Evolutionary conservation across 2,113 vertebrate genomes (phyloP), one percentile per base, ranked within the genome.

Genomic region (Tachuris rubrigastra): DNA sequence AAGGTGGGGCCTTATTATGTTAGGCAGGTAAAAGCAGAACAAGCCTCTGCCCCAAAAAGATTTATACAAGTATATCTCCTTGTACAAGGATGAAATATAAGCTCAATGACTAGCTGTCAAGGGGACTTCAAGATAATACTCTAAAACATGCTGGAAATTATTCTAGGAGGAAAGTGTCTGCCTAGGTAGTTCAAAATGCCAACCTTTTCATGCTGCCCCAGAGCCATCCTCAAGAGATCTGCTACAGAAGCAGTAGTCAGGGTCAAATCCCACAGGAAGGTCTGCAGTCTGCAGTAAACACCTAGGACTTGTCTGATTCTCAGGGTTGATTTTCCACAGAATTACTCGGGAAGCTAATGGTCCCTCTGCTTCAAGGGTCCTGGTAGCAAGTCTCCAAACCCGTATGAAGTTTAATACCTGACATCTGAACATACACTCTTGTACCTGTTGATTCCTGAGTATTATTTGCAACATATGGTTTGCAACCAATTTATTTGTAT

Each of bases 21-120:
- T 90, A 84, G 56, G 56, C 67, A 90, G 12, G 8, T 59, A 68
- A 95, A 94, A 93, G 67, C 69, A 92, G 68, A 86, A 81, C 42
- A 41, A 74, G 47, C 10, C 56, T 93, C 49, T 96, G 72, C n/a
- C 37, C 60, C 41, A 9, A 56, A 80, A 95, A 50, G 39, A 21
- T 63, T 37, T 65, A 23, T 1, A 35, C 7, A 60, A 83, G n/a
- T 69, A 2, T 69, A 69, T 49, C 10, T 68, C 20, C 33, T 76
- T 67, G 33, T 47, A 52, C 24, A 56, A 77, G 13, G 28, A 68
- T 59, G n/a, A 86, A 88, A 80, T 35, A 55, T 1, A 92, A 84
- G 27, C 14, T 47, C 17, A 47, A 75, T 31, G 17, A 78, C n/a
- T 71, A 81, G 35, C 37, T 39, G 19, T 87, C 47, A 46, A 75